Evolutionary conservation across 2,797 vertebrate species (phyloP).

Genomic region (Pteronotus mesoamericanus): DNA sequence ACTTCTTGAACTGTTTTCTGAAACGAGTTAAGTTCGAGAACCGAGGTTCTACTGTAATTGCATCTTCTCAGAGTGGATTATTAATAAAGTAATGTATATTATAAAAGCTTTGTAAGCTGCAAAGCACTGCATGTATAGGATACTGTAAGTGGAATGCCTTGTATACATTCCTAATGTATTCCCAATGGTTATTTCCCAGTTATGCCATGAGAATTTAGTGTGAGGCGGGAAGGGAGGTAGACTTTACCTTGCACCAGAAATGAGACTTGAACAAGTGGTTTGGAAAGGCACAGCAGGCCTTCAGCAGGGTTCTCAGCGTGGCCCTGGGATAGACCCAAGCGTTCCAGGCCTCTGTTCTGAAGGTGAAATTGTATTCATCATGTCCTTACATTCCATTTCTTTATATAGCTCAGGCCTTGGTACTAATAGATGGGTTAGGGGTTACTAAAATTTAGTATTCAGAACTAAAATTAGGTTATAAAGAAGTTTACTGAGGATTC

Average conservation of each 20-base stretch:
- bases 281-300: not conserved
- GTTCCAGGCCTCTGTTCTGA: not conserved
- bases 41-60: not conserved
- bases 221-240: not conserved
- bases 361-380: not conserved
- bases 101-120: not conserved
- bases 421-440: not conserved
- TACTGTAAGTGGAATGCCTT: not conserved
- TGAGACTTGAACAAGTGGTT: not conserved
- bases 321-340: not conserved
- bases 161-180: not conserved
- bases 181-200: not conserved
- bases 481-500: not conserved
- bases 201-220: not conserved
- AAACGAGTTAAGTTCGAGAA: no score
- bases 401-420: not conserved
- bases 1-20: no score
- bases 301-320: not conserved
- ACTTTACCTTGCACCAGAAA: not conserved
- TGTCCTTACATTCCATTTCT: constrained; percentile 13
- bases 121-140: not conserved
- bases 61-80: not conserved
- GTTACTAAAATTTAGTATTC: not conserved
- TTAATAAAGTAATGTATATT: not conserved
- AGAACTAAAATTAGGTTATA: not conserved